Conservation (phyloP, 2,113 vertebrate species). For the Pandion haliaetus region DNA sequence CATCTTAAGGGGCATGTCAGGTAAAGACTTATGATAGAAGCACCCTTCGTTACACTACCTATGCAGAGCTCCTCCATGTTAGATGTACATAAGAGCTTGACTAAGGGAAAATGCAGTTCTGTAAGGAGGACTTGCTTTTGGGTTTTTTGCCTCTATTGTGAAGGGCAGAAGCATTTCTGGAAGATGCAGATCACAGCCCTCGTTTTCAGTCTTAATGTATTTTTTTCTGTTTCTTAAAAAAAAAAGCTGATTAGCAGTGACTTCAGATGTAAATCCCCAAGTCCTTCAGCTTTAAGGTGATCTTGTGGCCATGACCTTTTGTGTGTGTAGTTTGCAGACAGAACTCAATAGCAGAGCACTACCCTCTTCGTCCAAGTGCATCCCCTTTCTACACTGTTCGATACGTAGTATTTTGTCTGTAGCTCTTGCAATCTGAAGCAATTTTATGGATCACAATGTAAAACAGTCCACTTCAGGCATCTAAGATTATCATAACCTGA, state of each 20-base stretch:
- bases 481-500: neutral
- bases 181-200: neutral
- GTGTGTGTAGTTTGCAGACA: neutral
- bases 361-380: neutral
- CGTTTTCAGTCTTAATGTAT: neutral
- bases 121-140: neutral
- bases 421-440: neutral
- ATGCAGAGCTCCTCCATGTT: neutral
- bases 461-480: neutral
- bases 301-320: neutral
- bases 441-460: neutral
- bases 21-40: neutral
- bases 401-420: neutral
- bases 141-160: rapidly evolving
- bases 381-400: neutral
- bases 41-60: neutral
- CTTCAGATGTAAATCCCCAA: neutral
- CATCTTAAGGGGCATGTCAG: neutral
- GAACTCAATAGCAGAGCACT: neutral
- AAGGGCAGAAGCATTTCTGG: neutral
- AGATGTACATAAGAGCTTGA: neutral
- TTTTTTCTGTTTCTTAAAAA: neutral
- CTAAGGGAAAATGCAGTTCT: neutral
- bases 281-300: neutral
- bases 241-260: neutral